phyloP scores from a whole-genome alignment of 1,140 invertebrate species.

The Drosophila santomea region DNA sequence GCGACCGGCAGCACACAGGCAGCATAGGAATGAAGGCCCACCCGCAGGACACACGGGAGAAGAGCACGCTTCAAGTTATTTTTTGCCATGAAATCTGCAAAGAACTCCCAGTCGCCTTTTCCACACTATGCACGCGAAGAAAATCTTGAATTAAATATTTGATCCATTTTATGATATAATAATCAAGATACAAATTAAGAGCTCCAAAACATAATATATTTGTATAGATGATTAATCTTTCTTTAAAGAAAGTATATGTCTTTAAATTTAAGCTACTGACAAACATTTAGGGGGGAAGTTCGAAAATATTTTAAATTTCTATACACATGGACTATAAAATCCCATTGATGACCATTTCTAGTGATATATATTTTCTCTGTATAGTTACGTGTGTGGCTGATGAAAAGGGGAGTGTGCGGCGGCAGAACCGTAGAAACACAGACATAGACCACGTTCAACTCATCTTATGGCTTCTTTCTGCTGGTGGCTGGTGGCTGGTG shows the following conservation, averaged over 20 bases:
- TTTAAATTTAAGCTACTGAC: too few relatives aligned
- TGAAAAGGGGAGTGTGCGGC: neutral
- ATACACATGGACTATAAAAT: too few relatives aligned
- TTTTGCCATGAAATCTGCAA: conserved; percentile 65
- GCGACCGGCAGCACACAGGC: conserved; percentile 68
- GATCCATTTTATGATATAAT: neutral
- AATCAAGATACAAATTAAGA: neutral
- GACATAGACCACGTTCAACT: conserved; percentile 68
- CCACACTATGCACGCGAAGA: conserved; percentile 17
- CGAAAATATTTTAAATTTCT: too few relatives aligned
- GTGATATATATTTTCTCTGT: conserved; percentile 21
- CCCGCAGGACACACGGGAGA: conserved; percentile 35
- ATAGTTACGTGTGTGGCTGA: conserved; percentile 33
- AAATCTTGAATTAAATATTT: neutral
- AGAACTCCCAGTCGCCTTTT: conserved; percentile 60
- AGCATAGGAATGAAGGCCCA: conserved; percentile 71
- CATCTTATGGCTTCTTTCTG: conserved; percentile 45
- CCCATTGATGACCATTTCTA: neutral
- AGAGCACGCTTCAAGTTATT: conserved; percentile 65
- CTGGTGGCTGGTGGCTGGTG: conserved; percentile 48
- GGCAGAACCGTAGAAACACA: conserved; percentile 24
- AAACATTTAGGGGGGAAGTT: too few relatives aligned
- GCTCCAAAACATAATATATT: too few relatives aligned
- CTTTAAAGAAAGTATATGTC: too few relatives aligned
- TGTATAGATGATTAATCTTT: too few relatives aligned